A percentile compares a stretch with the other conserved stretches of the same genome.
Conservation (phyloP, 2,113 vertebrate species). For the Rhombomys opimus region DNA sequence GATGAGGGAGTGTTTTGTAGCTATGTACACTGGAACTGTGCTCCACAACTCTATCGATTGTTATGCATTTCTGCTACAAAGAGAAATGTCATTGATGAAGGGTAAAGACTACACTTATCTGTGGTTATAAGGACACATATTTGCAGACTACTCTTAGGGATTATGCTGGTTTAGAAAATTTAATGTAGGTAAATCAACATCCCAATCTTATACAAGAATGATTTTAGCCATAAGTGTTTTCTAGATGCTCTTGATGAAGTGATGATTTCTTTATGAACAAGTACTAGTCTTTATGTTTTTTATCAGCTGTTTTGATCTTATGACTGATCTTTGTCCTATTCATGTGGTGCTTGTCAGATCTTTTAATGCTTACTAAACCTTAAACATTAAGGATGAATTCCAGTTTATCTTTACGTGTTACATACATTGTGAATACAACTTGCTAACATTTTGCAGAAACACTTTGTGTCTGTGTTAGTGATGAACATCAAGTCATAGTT, state of each 20-base stretch:
- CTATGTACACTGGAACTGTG: not conserved
- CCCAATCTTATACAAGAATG: not conserved
- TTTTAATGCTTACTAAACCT: not conserved
- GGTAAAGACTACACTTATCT: too few relatives aligned
- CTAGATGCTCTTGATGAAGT: not conserved
- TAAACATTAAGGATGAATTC: not conserved
- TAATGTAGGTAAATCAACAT: not conserved
- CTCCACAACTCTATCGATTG: not conserved
- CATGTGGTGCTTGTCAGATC: not conserved
- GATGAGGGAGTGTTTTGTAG: not conserved
- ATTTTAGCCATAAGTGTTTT: not conserved
- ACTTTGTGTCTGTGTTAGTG: not conserved
- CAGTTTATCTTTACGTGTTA: not conserved
- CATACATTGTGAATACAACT: not conserved
- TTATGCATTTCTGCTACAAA: too few relatives aligned
- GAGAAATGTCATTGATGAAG: too few relatives aligned
- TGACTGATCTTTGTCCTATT: not conserved
- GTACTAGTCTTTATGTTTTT: not conserved
- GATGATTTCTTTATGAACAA: not conserved
- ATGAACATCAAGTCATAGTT: fast-evolving
- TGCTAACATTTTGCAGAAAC: not conserved
- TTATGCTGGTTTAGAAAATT: not conserved
- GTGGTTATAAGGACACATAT: too few relatives aligned
- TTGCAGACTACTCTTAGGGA: not conserved
- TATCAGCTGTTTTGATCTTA: not conserved